These are phyloP conservation scores for Cathartes aura DNA, from an alignment of 2,113 vertebrate genomes.

Conservation along the genomic window DNA sequence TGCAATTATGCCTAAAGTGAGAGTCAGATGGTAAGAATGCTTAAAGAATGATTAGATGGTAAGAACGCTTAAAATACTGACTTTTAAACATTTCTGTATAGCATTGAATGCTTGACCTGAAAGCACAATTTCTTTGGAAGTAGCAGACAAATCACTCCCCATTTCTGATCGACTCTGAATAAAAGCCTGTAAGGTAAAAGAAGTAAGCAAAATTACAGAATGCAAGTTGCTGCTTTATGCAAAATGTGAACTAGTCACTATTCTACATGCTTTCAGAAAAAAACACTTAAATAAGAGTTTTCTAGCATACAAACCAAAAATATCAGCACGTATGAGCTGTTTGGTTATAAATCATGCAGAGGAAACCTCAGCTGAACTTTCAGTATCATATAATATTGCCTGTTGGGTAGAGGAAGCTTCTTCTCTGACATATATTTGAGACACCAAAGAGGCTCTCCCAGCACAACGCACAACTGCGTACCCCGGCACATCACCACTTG, in stretches of 20 bases:
- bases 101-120: background rate
- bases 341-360: background rate
- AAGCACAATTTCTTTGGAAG: background rate
- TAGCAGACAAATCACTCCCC: background rate
- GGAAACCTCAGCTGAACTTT: background rate
- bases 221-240: background rate
- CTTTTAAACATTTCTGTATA: background rate
- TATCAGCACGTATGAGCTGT: background rate
- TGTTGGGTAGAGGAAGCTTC: background rate
- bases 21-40: background rate
- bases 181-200: background rate
- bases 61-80: background rate
- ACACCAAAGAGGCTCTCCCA: background rate
- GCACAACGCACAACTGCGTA: rapidly evolving
- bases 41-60: background rate
- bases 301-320: background rate
- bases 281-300: background rate
- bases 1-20: background rate
- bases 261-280: background rate
- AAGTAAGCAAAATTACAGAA: background rate
- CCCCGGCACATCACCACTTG: too few relatives aligned
- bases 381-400: background rate
- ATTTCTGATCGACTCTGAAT: background rate
- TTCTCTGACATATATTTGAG: background rate
- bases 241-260: background rate